A percentile compares a stretch with the other conserved stretches of the same genome.
Conservation (phyloP, 2,888 invertebrate genomes). For the Drosophila paramelanica region DNA sequence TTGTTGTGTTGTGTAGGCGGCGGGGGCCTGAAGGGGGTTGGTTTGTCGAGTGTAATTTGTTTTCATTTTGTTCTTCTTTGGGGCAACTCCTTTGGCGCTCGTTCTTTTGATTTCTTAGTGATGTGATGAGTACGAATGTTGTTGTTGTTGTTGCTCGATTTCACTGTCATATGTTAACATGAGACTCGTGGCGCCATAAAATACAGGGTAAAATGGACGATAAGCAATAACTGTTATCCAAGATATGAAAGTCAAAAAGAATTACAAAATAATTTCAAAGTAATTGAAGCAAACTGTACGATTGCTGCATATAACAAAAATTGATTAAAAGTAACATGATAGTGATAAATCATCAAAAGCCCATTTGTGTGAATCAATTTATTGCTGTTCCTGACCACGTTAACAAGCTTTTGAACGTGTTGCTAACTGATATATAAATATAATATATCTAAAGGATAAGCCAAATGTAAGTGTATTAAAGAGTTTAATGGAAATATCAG, state of each 20-base stretch:
- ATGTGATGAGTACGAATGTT: slow-evolving; percentile 27
- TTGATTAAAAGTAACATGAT: slow-evolving; percentile 5
- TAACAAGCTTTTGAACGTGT: background rate
- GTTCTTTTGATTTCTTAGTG: slow-evolving; percentile 57
- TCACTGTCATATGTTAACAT: slow-evolving; percentile 27
- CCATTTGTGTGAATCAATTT: slow-evolving; percentile 1
- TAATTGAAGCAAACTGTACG: too few species aligned
- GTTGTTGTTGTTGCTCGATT: slow-evolving; percentile 27
- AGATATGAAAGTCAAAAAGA: slow-evolving; percentile 17
- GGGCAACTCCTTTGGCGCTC: slow-evolving; percentile 56
- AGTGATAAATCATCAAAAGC: background rate
- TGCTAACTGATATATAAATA: background rate
- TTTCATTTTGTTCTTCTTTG: slow-evolving; percentile 53
- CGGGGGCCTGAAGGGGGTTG: background rate
- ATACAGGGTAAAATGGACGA: slow-evolving; percentile 24
- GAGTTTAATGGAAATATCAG: background rate
- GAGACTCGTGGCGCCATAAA: slow-evolving; percentile 1
- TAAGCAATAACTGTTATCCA: slow-evolving; percentile 11
- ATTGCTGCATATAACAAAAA: background rate
- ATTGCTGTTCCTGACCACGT: background rate
- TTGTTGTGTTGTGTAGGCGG: background rate
- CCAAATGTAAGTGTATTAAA: background rate
- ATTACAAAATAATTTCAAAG: background rate
- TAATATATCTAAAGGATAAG: too few species aligned
- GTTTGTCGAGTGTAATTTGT: slow-evolving; percentile 52